Evolutionary conservation across 2,888 invertebrate genomes (phyloP).

Genomic region (Noctua pronuba): DNA sequence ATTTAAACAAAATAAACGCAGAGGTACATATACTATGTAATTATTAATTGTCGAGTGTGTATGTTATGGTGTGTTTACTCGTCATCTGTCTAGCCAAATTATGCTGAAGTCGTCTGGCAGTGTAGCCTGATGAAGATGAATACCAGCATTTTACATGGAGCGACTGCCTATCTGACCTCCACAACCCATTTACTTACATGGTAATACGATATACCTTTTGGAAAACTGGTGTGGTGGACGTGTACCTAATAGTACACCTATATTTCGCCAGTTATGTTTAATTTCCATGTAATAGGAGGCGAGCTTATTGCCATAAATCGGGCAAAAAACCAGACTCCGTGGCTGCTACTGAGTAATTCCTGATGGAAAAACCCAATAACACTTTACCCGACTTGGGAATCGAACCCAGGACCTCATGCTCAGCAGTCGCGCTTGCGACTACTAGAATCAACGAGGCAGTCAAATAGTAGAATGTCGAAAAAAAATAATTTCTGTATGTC

Average conservation of each 20-base stretch:
- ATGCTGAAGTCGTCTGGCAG: not conserved
- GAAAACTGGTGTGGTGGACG: not conserved
- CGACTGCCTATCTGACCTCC: not conserved
- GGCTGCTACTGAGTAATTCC: too few species aligned
- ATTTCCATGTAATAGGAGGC: too few species aligned
- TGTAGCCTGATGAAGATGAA: not conserved
- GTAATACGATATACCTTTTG: not conserved
- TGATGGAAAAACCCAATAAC: too few species aligned
- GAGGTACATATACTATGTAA: conserved; percentile 75
- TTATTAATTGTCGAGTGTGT: not conserved
- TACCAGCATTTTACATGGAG: not conserved
- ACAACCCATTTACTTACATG: not conserved
- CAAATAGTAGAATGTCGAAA: too few species aligned
- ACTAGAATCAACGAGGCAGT: too few species aligned
- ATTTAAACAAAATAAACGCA: conserved; percentile 85
- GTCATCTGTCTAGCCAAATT: not conserved
- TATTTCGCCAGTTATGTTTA: too few species aligned
- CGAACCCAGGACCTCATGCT: too few species aligned
- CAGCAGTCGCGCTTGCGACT: too few species aligned
- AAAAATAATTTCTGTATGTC: not conserved
- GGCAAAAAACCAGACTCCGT: too few species aligned
- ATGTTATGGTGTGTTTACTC: not conserved
- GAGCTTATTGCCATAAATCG: too few species aligned
- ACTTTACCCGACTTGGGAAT: too few species aligned
- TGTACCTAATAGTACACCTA: too few species aligned